Evolutionary conservation across 2,113 vertebrate species (phyloP).

Genomic region (Psilopogon haemacephalus): DNA sequence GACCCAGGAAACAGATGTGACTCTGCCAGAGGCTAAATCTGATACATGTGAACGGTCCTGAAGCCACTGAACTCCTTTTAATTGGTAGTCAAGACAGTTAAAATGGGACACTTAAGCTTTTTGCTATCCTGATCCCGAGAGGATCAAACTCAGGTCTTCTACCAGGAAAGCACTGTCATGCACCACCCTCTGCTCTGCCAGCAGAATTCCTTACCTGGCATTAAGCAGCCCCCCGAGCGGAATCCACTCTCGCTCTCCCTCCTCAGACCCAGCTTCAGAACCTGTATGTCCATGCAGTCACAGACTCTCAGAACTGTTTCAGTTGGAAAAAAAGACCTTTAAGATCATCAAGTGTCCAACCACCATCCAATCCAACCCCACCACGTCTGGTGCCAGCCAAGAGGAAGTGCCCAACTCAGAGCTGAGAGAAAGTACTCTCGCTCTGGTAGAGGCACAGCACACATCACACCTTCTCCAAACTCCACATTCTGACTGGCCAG

Average conservation of each 20-base stretch:
- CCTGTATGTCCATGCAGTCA: too few relatives aligned
- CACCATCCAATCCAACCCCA: too few relatives aligned
- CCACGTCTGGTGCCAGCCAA: not conserved
- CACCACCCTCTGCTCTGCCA: not conserved
- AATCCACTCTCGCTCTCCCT: not conserved
- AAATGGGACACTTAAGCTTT: not conserved
- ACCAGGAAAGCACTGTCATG: not conserved
- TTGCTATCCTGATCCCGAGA: not conserved
- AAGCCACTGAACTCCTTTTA: not conserved
- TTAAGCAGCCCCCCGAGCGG: not conserved
- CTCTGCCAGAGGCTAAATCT: not conserved
- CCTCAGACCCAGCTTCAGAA: not conserved
- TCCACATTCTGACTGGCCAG: not conserved
- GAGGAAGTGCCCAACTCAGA: accelerated
- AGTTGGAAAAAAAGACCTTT: too few relatives aligned
- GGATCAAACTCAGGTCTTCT: not conserved
- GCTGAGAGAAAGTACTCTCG: not conserved
- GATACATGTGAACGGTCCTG: accelerated
- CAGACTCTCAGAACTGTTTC: too few relatives aligned
- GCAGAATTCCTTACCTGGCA: not conserved
- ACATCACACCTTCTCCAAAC: not conserved
- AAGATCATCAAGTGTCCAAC: too few relatives aligned
- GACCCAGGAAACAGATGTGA: not conserved
- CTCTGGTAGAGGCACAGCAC: not conserved
- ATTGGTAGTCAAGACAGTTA: not conserved